Evolutionary conservation across 2,888 invertebrate genomes (phyloP), one percentile per base, ranked within the genome.

Genomic region (Lasius fuliginosus): DNA sequence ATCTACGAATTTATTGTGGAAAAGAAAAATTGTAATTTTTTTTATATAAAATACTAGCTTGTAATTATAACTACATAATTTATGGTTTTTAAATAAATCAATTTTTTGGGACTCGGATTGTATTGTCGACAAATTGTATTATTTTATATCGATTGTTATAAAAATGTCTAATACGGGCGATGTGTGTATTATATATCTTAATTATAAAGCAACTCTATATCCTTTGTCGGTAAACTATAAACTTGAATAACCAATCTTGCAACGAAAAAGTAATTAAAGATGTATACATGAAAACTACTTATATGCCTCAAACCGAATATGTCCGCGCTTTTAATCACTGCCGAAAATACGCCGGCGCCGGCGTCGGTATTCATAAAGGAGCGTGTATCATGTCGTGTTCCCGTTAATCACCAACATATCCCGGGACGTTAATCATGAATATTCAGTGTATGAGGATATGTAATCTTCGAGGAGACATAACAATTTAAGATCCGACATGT

Each of bases 351-450:
- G 30, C 27, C 67, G 46, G 46, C 18, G 23, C n/a, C 56, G 12
- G 33, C 40, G 69, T 58, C 40, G 67, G 73, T 73, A 84, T 82
- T 84, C 84, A 68, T 82, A 71, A 73, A 84, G 73, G 83, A 58
- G 49, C 83, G 53, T 74, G 65, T 81, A 85, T 76, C 73, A 86
- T 73, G 69, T 73, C 76, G 58, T 42, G 27, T 73, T 36, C 68
- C 30, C 60, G 82, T 82, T 82, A 82, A 82, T 60, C 46, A 71
- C 23, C 79, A 83, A 84, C 84, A 67, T 65, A 73, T 56, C 62
- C 64, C n/a, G 33, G 18, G 69, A 79, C 85, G 60, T 83, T 74
- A 86, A 85, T 86, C 92, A 91, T 91, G 91, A 91, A 91, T 91
- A 91, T 91, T 92, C 91, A 91, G 36, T 36, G 36, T 71, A 49